phyloP scores from a whole-genome alignment of 2,888 invertebrate genomes.

The Chorisops tibialis region DNA sequence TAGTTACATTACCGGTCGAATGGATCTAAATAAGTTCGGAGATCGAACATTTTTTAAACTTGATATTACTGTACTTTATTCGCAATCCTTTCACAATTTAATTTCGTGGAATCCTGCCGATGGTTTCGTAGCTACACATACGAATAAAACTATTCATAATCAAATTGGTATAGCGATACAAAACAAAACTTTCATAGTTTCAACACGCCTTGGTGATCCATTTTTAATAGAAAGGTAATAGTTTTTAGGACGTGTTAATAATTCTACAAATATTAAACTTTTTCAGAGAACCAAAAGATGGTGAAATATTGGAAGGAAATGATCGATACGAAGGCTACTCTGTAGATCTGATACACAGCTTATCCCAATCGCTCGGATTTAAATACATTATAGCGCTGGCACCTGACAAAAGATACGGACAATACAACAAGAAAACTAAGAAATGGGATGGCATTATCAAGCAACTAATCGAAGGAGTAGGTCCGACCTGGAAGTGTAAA shows the following conservation, averaged over 20 bases:
- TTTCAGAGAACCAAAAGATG: slow-evolving; percentile 54
- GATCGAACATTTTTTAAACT: slow-evolving; percentile 64
- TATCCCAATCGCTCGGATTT: slow-evolving; percentile 67
- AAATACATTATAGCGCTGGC: slow-evolving; percentile 70
- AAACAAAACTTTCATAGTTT: slow-evolving; percentile 54
- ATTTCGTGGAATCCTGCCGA: slow-evolving; percentile 50
- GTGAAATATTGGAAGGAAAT: slow-evolving; percentile 65
- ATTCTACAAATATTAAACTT: background rate
- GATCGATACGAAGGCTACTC: slow-evolving; percentile 84
- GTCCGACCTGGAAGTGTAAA: slow-evolving; percentile 37
- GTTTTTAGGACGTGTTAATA: background rate
- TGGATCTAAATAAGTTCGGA: slow-evolving; percentile 56
- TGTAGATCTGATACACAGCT: slow-evolving; percentile 81
- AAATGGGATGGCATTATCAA: slow-evolving; percentile 78
- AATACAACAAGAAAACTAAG: slow-evolving; percentile 64
- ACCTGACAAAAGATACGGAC: slow-evolving; percentile 69
- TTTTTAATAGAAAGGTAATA: slow-evolving; percentile 60
- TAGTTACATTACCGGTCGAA: slow-evolving; percentile 38
- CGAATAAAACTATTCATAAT: slow-evolving; percentile 54
- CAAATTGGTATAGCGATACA: slow-evolving; percentile 45
- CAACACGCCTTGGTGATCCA: slow-evolving; percentile 69
- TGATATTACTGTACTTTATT: slow-evolving; percentile 65
- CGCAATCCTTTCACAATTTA: slow-evolving; percentile 58
- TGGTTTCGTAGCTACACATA: slow-evolving; percentile 50
- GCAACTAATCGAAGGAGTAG: slow-evolving; percentile 70